phyloP scores from a whole-genome alignment of 2,797 vertebrate species.

The Argyrosomus regius region DNA sequence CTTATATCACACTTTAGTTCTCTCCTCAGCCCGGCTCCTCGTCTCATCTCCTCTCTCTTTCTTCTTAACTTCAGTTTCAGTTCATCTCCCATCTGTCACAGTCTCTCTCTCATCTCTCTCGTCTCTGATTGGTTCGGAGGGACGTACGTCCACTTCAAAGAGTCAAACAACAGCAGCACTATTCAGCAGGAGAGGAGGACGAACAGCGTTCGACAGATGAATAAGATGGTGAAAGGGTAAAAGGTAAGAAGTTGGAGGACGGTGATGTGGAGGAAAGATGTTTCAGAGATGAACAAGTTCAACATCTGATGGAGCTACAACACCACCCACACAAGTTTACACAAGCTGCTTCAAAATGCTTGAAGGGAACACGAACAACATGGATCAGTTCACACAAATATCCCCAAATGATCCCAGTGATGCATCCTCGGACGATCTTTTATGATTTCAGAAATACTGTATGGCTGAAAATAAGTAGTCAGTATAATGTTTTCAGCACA shows the following conservation, averaged over 20 bases:
- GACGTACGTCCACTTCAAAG: slow-evolving; percentile 17
- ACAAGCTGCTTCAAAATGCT: neutral
- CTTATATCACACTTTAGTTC: slow-evolving; percentile 22
- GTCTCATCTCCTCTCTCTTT: slow-evolving; percentile 12
- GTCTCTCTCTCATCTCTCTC: neutral
- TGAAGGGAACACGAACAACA: neutral
- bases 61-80: neutral
- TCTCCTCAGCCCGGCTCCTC: neutral
- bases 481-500: too few relatives aligned
- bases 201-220: neutral
- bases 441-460: too few relatives aligned
- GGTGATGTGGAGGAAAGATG: neutral
- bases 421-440: too few relatives aligned
- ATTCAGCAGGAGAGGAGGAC: slow-evolving; percentile 1
- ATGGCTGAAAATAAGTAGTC: too few relatives aligned
- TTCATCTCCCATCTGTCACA: slow-evolving; percentile 19
- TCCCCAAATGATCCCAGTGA: too few relatives aligned
- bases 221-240: neutral
- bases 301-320: neutral
- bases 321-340: slow-evolving; percentile 3
- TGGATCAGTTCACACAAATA: too few relatives aligned
- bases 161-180: neutral
- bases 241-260: neutral
- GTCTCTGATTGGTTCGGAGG: slow-evolving; percentile 13
- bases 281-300: neutral